Base-by-base conservation (phyloP, 1,140 invertebrate genomes). In the Eueides isabella region DNA sequence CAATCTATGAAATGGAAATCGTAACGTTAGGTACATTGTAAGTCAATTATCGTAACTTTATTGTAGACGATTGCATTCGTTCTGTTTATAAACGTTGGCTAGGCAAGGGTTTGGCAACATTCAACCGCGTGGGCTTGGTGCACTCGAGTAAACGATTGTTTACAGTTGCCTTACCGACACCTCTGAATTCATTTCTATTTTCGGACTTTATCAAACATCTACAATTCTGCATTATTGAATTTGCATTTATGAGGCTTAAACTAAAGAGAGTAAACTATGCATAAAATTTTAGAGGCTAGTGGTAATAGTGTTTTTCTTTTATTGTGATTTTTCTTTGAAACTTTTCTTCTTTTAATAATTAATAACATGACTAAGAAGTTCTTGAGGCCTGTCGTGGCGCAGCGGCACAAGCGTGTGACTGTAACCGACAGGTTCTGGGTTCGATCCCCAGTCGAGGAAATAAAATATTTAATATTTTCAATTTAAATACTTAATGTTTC, bases 161-260 rank as follows among this genome's bases (percentile, higher is more conserved):
- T 62, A 63, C 68, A 70, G 68, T 71, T 67, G 68, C 67, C 67
- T 70, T 75, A 35, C 33, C 35, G 48, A 75, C 68, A 75, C 63
- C 67, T 71, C 67, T 75, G 73, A 70, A 71, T 75, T 75, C 73
- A 75, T 75, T 70, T 75, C 73, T 75, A 75, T 75, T 75, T 75
- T 75, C 26, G 73, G 64, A 65, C 29, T 29, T 23, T 70, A 70
- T 26, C 68, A 61, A 29, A 63, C 55, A 61, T 70, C 68, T 69
- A 48, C 48, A 69, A n/a, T 31, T 70, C 68, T 69, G 67, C 48
- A 69, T 19, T 31, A 31, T 29, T 35, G 26, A 61, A 69, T 61
- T 69, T 61, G 29, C 44, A 44, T 68, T 5, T 48, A 48, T 0
- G 14, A 44, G 5, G 19, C 16, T 44, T 44, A 44, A n/a, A 19